Evolutionary conservation across 2,113 vertebrate species (phyloP).

Genomic region (Anseranas semipalmata): DNA sequence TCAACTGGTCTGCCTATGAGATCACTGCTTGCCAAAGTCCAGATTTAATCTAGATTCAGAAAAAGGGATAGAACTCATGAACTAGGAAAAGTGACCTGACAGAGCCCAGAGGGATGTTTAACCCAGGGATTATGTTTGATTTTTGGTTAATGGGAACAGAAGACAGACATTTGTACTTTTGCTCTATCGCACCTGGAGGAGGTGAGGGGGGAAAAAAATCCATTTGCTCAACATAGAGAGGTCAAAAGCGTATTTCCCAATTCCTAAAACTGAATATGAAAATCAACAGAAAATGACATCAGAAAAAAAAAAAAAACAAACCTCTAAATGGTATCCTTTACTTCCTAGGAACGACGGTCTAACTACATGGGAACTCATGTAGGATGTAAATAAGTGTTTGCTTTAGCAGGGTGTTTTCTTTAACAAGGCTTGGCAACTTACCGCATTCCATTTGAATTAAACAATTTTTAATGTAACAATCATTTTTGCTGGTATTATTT

Average conservation of each 20-base stretch:
- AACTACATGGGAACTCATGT: fast-evolving
- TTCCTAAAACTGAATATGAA: neutral
- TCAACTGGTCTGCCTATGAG: neutral
- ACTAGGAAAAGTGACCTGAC: neutral
- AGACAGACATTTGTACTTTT: neutral
- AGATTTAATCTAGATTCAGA: neutral
- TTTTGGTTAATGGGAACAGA: neutral
- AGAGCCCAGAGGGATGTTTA: neutral
- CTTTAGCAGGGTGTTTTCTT: neutral
- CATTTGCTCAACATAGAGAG: neutral
- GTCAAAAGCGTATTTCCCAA: neutral
- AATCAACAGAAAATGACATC: neutral
- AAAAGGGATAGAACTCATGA: neutral
- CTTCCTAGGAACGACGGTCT: neutral
- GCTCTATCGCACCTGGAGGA: neutral
- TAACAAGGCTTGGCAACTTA: neutral
- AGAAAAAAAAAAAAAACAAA: neutral
- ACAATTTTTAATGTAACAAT: neutral
- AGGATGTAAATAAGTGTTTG: neutral
- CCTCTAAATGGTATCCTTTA: neutral
- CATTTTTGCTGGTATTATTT: neutral
- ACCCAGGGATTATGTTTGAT: neutral
- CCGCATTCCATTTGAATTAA: neutral
- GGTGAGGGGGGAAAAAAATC: neutral
- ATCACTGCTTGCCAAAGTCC: neutral